Evolutionary conservation across 2,888 invertebrate genomes (phyloP).

Genomic region (Drosophila flavopinicola): DNA sequence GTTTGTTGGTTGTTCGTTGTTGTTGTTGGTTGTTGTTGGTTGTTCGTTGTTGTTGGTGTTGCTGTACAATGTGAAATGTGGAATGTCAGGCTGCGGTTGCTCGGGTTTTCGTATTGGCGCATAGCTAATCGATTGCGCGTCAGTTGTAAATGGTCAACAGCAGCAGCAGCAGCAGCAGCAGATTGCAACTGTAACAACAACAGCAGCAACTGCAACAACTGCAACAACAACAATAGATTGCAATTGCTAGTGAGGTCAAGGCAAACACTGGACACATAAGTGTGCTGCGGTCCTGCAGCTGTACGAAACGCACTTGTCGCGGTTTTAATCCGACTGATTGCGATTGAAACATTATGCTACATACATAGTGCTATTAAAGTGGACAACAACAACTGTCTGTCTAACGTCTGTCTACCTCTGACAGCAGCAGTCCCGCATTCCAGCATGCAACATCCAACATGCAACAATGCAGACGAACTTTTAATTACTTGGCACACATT

Average conservation of each 20-base stretch:
- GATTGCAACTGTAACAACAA: conserved; percentile 6
- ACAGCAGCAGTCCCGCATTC: no score
- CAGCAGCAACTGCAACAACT: no score
- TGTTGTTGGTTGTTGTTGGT: conserved; percentile 7
- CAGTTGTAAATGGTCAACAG: conserved; percentile 39
- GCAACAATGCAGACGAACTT: no score
- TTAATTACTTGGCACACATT: no score
- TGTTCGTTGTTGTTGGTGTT: background rate
- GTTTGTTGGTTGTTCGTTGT: no score
- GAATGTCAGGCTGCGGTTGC: conserved; percentile 53
- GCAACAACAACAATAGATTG: conserved; percentile 3
- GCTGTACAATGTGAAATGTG: conserved; percentile 11
- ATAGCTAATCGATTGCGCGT: conserved; percentile 56
- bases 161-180: conserved; percentile 6
- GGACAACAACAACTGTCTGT: no score
- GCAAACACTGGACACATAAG: background rate
- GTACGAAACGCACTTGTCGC: background rate
- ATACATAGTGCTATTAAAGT: no score
- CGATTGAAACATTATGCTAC: no score
- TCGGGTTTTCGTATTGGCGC: conserved; percentile 40
- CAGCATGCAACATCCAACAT: no score
- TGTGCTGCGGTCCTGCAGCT: background rate
- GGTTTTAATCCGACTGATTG: background rate
- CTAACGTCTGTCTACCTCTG: no score
- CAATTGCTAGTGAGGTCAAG: conserved; percentile 32